Evolutionary conservation across 2,797 vertebrate species (phyloP), one percentile per base, ranked within the genome.

Genomic region (Clarias laeviceps): DNA sequence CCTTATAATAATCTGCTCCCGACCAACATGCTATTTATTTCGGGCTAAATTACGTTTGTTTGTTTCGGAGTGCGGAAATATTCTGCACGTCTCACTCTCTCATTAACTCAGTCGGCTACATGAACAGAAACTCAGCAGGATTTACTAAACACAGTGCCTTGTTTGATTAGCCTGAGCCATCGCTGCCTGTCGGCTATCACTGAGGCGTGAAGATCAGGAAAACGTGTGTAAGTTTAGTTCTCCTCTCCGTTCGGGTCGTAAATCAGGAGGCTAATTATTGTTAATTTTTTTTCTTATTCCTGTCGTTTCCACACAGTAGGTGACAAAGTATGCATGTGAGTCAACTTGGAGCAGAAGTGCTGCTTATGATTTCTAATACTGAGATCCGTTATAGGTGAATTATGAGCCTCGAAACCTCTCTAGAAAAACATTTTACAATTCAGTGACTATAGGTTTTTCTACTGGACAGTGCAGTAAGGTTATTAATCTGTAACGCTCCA

Each of bases 61-160:
- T 70, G 20, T 45, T 45, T 45, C 45, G 45, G 45, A 54, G 64
- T 80, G 80, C 69, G 40, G 62, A 84, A 37, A 15, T 73, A 3
- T 83, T 86, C 57, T 61, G 62, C 78, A 59, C 68, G 0, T 65
- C 40, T 84, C 69, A 84, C 69, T 20, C 69, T 20, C 77, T 81
- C 76, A 3, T 18, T 50, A 73, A 45, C 27, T 57, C 18, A 20
- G 65, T 70, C 45, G 69, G 65, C 82, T 77, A 74, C 29, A 57
- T 62, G 54, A 84, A 82, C 64, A 64, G 61, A 84, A 84, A 78
- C 80, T 83, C 61, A 50, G 86, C 59, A 83, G 88, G 85, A 85
- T 84, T 45, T 88, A 81, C 84, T 72, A 84, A 88, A 88, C 86
- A 87, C 87, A 88, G 90, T 90, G 90, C 90, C 90, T 90, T 90